These are phyloP conservation scores for Latheticus oryzae DNA, from an alignment of 2,888 invertebrate genomes.

Conservation along the genomic window DNA sequence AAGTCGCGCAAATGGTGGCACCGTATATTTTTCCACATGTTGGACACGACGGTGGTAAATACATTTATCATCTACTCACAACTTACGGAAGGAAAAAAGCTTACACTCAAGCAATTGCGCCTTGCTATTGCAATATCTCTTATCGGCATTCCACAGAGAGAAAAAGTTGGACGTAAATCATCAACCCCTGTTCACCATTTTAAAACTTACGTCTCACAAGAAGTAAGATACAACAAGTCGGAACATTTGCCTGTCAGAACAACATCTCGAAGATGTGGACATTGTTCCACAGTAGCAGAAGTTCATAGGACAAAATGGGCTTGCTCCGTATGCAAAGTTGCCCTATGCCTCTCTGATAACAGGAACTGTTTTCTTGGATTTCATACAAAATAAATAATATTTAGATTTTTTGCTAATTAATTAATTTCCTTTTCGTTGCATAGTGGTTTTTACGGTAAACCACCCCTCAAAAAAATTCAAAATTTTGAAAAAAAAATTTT, in stretches of 20 bases:
- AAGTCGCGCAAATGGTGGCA: conserved; percentile 58
- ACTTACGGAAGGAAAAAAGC: conserved; percentile 1
- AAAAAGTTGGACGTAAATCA: conserved; percentile 22
- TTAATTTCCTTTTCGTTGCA: too few species aligned
- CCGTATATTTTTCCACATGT: conserved; percentile 50
- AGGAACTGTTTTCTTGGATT: conserved; percentile 11
- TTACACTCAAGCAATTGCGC: conserved; percentile 42
- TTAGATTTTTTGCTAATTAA: too few species aligned
- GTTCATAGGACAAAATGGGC: conserved; percentile 16
- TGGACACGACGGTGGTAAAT: conserved; percentile 51
- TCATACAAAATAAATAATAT: not conserved
- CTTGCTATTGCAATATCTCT: conserved; percentile 38
- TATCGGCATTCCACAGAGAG: too few species aligned
- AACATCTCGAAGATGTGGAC: conserved; percentile 10
- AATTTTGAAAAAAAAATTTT: too few species aligned
- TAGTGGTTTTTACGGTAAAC: too few species aligned
- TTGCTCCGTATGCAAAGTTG: conserved; percentile 22
- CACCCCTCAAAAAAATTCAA: too few species aligned
- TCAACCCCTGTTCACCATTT: not conserved
- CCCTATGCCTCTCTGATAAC: conserved; percentile 5
- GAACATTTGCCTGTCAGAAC: conserved; percentile 17
- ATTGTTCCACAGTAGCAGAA: conserved; percentile 4
- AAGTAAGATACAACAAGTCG: conserved; percentile 5
- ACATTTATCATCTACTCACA: conserved; percentile 43
- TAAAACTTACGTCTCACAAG: conserved; percentile 2